These are phyloP conservation scores for Machimus atricapillus DNA, from an alignment of 2,888 invertebrate genomes.

Conservation along the genomic window DNA sequence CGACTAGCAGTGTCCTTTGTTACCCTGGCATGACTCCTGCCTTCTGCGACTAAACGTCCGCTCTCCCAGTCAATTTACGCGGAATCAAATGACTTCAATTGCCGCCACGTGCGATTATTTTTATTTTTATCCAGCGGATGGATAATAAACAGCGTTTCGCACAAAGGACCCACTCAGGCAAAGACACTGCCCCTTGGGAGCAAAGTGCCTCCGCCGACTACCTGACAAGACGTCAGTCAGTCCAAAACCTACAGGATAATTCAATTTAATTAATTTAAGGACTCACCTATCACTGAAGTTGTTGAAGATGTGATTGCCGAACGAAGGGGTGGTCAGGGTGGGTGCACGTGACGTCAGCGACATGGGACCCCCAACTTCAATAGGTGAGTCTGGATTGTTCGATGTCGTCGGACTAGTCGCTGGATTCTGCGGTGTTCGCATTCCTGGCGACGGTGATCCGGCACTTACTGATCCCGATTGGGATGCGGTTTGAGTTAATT, in stretches of 20 bases:
- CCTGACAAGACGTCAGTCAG: slow-evolving; percentile 4
- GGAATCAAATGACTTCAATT: slow-evolving; percentile 50
- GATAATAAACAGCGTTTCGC: slow-evolving; percentile 48
- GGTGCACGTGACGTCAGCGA: slow-evolving; percentile 56
- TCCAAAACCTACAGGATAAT: not conserved
- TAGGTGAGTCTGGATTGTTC: slow-evolving; percentile 69
- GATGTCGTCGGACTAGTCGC: slow-evolving; percentile 68
- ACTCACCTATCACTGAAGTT: slow-evolving; percentile 67
- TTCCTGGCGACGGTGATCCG: slow-evolving; percentile 61
- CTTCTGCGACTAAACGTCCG: slow-evolving; percentile 41
- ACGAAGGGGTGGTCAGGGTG: slow-evolving; percentile 67
- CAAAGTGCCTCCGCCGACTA: slow-evolving; percentile 14
- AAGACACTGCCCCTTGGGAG: not conserved
- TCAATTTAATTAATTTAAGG: slow-evolving; percentile 25
- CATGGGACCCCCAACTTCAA: slow-evolving; percentile 62
- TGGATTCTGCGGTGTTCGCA: slow-evolving; percentile 60
- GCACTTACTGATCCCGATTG: slow-evolving; percentile 65
- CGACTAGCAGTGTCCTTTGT: slow-evolving; percentile 34
- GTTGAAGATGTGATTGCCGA: slow-evolving; percentile 74
- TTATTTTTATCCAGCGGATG: slow-evolving; percentile 43
- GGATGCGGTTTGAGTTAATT: slow-evolving; percentile 60
- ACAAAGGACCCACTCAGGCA: slow-evolving; percentile 43
- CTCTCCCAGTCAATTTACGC: slow-evolving; percentile 46
- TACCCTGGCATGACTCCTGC: slow-evolving; percentile 48
- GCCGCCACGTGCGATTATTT: slow-evolving; percentile 54